Conservation (phyloP, 2,113 vertebrate genomes). For the Pteruthius melanotis region DNA sequence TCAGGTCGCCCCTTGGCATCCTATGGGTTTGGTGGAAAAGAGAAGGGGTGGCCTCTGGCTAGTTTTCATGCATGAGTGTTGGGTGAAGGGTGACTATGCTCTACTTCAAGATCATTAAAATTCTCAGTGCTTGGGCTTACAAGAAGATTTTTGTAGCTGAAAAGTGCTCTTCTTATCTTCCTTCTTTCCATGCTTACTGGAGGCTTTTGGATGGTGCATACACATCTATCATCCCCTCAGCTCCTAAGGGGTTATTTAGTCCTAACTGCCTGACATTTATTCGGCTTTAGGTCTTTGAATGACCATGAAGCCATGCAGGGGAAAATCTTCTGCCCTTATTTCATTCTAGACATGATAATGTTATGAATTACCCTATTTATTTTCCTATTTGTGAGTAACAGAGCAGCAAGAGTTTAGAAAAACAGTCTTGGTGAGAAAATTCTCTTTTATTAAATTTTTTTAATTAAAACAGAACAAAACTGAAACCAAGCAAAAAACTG, state of each 20-base stretch:
- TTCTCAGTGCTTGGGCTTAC: not conserved
- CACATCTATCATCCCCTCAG: not conserved
- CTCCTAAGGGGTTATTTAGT: not conserved
- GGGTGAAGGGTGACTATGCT: not conserved
- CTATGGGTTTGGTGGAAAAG: not conserved
- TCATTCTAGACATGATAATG: not conserved
- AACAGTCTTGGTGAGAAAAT: not conserved
- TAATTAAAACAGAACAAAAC: not conserved
- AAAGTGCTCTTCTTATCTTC: not conserved
- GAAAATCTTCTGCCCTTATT: not conserved
- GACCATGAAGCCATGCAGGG: not conserved
- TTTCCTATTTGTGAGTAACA: not conserved
- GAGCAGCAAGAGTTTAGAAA: not conserved
- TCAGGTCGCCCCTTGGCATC: not conserved
- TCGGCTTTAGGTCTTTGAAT: not conserved
- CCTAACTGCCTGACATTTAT: not conserved
- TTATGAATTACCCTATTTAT: not conserved
- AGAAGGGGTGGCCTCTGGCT: fast-evolving
- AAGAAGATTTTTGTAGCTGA: not conserved
- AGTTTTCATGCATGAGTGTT: fast-evolving
- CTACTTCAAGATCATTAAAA: not conserved
- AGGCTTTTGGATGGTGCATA: not conserved
- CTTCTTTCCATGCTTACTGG: not conserved
- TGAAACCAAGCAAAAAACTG: not conserved
- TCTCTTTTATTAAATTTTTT: not conserved